phyloP scores from a whole-genome alignment of 2,888 invertebrate genomes.

The Thumatha senex region DNA sequence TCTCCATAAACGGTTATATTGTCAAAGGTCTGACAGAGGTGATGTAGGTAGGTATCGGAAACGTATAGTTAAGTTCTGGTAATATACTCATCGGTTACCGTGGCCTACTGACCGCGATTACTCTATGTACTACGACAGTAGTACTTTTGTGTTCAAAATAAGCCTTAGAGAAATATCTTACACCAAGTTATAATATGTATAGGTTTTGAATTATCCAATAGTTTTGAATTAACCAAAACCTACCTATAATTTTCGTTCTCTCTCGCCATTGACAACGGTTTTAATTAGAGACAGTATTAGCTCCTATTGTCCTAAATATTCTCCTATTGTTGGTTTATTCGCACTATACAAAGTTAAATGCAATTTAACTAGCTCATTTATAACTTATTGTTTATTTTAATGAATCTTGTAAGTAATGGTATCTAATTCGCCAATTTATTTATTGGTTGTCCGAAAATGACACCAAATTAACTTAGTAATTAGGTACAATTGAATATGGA shows the following conservation, averaged over 20 bases:
- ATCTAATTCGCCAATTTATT: background rate
- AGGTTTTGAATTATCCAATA: too few species aligned
- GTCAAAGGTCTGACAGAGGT: slow-evolving; percentile 55
- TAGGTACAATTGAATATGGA: too few species aligned
- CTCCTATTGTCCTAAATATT: slow-evolving; percentile 15
- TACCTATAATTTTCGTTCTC: too few species aligned
- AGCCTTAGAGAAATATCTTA: slow-evolving; percentile 39
- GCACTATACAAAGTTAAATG: slow-evolving; percentile 26
- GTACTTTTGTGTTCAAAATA: slow-evolving; percentile 52
- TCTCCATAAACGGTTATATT: slow-evolving; percentile 39
- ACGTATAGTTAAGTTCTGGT: slow-evolving; percentile 64
- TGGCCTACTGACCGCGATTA: slow-evolving; percentile 77
- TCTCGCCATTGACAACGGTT: too few species aligned
- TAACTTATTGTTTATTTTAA: slow-evolving; percentile 16
- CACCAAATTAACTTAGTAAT: too few species aligned
- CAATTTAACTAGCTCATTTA: slow-evolving; percentile 17
- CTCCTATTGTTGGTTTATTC: slow-evolving; percentile 24
- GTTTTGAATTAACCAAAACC: too few species aligned
- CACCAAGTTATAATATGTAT: slow-evolving; percentile 30
- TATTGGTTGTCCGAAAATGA: too few species aligned
- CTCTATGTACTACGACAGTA: slow-evolving; percentile 56
- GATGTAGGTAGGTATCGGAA: slow-evolving; percentile 48
- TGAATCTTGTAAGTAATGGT: slow-evolving; percentile 20
- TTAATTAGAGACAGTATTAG: slow-evolving; percentile 15
- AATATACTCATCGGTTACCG: slow-evolving; percentile 65